Percentiles rank a stretch among this genome's conserved stretches.
These are phyloP conservation scores for Epizoanthus rinbou DNA, from an alignment of 92 coral and sea anemone species.

Conservation along the genomic window DNA sequence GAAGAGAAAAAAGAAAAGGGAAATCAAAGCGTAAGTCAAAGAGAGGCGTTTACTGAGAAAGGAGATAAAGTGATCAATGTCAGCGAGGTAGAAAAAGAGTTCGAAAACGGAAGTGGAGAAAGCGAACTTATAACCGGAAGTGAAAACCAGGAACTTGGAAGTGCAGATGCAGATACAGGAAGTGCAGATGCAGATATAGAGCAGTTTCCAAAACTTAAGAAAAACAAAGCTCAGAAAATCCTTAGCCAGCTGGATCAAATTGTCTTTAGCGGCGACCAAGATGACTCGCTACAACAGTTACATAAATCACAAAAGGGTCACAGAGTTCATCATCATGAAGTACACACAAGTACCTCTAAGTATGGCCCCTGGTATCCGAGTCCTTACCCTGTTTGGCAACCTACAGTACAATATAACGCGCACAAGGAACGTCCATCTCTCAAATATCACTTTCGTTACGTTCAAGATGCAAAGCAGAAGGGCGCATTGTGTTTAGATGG, in stretches of 20 bases:
- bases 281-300: slow-evolving; percentile 18
- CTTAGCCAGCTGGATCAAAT: slow-evolving; percentile 63
- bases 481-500: slow-evolving; percentile 98
- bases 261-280: slow-evolving; percentile 53
- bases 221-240: slow-evolving; percentile 54
- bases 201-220: not conserved
- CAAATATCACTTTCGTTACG: slow-evolving; percentile 48
- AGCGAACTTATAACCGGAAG: not conserved
- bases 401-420: not conserved
- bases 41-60: not conserved
- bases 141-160: not conserved
- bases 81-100: not conserved
- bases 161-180: not conserved
- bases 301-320: slow-evolving; percentile 17
- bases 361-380: slow-evolving; percentile 42
- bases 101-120: not conserved
- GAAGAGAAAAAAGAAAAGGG: not conserved
- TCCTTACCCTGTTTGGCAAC: slow-evolving; percentile 29
- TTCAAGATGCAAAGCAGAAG: slow-evolving; percentile 52
- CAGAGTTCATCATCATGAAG: slow-evolving; percentile 14
- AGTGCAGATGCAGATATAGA: not conserved
- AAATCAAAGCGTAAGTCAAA: not conserved
- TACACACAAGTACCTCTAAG: slow-evolving; percentile 17
- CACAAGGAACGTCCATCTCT: not conserved
- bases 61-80: not conserved